Evolutionary conservation across 2,797 vertebrate species (phyloP).

Genomic region (Anabacerthia variegaticeps): DNA sequence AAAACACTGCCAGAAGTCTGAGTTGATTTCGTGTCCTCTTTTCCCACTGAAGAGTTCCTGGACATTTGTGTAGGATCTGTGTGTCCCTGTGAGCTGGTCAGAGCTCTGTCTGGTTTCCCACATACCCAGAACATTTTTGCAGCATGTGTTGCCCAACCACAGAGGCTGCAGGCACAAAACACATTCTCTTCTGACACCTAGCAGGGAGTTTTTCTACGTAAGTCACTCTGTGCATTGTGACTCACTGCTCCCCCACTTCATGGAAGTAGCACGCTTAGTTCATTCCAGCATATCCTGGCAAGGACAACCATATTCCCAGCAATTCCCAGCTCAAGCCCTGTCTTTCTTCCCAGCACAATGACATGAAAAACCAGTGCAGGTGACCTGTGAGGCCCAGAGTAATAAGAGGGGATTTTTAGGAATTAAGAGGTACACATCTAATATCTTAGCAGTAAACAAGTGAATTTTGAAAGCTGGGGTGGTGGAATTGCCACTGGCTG

Average conservation of each 20-base stretch:
- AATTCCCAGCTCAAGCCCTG: neutral
- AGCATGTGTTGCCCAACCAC: constrained; percentile 54
- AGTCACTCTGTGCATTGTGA: constrained; percentile 19
- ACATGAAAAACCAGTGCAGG: neutral
- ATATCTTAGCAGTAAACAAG: neutral
- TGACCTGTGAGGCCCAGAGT: neutral
- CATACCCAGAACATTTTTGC: constrained; percentile 56
- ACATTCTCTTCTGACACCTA: constrained; percentile 66
- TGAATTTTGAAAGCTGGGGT: neutral
- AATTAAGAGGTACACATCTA: neutral
- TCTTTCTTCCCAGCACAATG: neutral
- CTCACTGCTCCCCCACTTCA: constrained; percentile 52
- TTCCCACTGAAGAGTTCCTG: neutral
- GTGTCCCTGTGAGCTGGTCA: neutral
- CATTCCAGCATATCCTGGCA: neutral
- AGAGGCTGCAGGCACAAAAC: constrained; percentile 37
- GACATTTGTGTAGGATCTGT: neutral
- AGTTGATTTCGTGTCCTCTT: neutral
- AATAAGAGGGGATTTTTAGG: neutral
- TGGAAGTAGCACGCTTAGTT: constrained; percentile 21
- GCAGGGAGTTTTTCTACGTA: constrained; percentile 37
- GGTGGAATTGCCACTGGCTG: neutral
- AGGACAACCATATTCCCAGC: neutral
- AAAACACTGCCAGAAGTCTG: neutral
- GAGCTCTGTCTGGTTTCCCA: constrained; percentile 5